Evolutionary conservation across 2,888 invertebrate species (phyloP).

Genomic region (Polyommatus icarus): DNA sequence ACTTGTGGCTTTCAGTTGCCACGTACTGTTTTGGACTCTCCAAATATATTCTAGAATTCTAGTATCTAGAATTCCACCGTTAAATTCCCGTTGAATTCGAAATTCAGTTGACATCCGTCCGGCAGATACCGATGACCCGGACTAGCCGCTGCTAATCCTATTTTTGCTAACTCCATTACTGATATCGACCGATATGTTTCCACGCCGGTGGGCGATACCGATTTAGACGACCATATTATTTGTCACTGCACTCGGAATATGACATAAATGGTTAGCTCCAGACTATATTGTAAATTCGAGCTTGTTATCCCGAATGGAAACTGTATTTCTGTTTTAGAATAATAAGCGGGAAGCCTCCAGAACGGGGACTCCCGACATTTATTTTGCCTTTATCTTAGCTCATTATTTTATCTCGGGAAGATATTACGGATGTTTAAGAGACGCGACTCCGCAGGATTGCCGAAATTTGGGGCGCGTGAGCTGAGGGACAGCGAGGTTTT

Average conservation of each 20-base stretch:
- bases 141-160: constrained; percentile 49
- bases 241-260: constrained; percentile 18
- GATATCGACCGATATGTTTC: constrained; percentile 37
- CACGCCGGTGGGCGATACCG: constrained; percentile 1
- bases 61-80: constrained; percentile 42
- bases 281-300: not conserved
- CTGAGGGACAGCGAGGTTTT: not conserved
- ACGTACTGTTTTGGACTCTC: not conserved
- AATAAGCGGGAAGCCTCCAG: not conserved
- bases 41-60: constrained; percentile 39
- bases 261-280: not conserved
- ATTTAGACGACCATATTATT: constrained; percentile 10
- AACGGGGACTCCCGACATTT: not conserved
- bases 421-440: constrained; percentile 17
- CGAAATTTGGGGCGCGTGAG: not conserved
- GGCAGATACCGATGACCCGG: constrained; percentile 48
- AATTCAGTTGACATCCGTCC: constrained; percentile 53
- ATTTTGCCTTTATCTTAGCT: constrained; percentile 8
- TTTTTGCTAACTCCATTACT: constrained; percentile 56
- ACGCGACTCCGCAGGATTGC: not conserved
- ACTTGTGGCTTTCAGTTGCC: not conserved
- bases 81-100: constrained; percentile 52
- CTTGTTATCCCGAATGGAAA: not conserved
- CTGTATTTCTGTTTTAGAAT: not conserved
- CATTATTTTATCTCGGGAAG: constrained; percentile 11